Conservation (phyloP, 2,797 vertebrate genomes). For the Poecilia velifera region DNA sequence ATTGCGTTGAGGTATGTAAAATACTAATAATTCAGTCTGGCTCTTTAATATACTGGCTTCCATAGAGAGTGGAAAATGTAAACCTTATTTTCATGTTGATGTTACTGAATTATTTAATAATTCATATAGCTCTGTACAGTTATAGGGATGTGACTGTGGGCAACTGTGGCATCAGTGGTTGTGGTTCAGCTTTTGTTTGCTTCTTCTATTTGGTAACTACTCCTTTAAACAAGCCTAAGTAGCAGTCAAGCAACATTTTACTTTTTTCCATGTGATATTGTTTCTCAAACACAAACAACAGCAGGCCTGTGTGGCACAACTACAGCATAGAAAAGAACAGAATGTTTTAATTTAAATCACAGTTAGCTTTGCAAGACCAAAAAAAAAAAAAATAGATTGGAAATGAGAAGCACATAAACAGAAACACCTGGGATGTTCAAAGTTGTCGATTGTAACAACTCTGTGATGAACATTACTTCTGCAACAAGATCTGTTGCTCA, state of each 20-base stretch:
- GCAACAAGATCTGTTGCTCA: background rate
- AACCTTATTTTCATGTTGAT: background rate
- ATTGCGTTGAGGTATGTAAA: background rate
- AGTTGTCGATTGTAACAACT: constrained; percentile 2
- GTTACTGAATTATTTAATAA: background rate
- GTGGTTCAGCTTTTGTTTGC: constrained; percentile 51
- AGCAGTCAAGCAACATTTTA: constrained; percentile 66
- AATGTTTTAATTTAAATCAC: constrained; percentile 26
- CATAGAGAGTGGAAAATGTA: background rate
- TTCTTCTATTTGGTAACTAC: constrained; percentile 52
- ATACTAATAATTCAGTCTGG: background rate
- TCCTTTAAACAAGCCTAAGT: constrained; percentile 65
- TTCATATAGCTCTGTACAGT: background rate
- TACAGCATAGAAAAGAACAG: constrained; percentile 27
- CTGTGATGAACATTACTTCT: constrained; percentile 2
- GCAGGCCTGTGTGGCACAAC: constrained; percentile 41
- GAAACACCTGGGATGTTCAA: constrained; percentile 28
- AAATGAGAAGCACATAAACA: background rate
- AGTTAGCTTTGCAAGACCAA: constrained; percentile 12
- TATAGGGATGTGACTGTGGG: constrained; percentile 31
- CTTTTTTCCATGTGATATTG: constrained; percentile 50
- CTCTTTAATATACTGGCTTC: background rate
- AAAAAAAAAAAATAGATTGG: background rate
- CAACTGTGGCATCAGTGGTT: constrained; percentile 51
- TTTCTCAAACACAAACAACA: constrained; percentile 76